Percentiles rank a stretch among this genome's conserved stretches.
Evolutionary conservation across 2,888 invertebrate genomes (phyloP).

Genomic region (Athalia cordata): DNA sequence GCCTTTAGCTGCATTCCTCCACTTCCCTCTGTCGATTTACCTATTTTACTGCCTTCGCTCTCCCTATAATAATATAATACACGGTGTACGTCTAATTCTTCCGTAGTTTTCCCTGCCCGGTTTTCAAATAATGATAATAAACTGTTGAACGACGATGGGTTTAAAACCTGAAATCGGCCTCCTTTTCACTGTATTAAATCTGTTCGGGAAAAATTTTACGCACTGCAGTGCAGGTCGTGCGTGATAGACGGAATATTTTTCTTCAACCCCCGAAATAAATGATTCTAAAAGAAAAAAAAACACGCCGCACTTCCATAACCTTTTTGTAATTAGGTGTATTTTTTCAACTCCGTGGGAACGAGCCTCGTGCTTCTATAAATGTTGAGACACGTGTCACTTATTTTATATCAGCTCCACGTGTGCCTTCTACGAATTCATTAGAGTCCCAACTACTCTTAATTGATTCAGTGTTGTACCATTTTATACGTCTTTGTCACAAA

Average conservation of each 20-base stretch:
- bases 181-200: background rate
- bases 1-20: conserved; percentile 10
- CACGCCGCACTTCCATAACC: background rate
- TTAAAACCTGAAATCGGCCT: conserved; percentile 18
- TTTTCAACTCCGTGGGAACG: conserved; percentile 21
- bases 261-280: too few species aligned
- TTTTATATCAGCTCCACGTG: conserved; percentile 36
- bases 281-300: background rate
- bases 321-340: background rate
- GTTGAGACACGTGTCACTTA: conserved; percentile 35
- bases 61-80: background rate
- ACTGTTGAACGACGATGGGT: background rate
- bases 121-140: conserved; percentile 33
- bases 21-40: conserved; percentile 36
- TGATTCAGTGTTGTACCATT: conserved; percentile 40
- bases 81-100: too few species aligned
- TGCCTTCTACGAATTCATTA: conserved; percentile 44
- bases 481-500: conserved; percentile 39
- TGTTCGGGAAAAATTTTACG: background rate
- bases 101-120: background rate
- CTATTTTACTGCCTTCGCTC: conserved; percentile 32
- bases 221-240: background rate
- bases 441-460: conserved; percentile 37
- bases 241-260: too few species aligned
- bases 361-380: background rate